Evolutionary conservation across 1,140 invertebrate species (phyloP), one percentile per base, ranked within the genome.

Genomic region (Leptonema lineaticorne): DNA sequence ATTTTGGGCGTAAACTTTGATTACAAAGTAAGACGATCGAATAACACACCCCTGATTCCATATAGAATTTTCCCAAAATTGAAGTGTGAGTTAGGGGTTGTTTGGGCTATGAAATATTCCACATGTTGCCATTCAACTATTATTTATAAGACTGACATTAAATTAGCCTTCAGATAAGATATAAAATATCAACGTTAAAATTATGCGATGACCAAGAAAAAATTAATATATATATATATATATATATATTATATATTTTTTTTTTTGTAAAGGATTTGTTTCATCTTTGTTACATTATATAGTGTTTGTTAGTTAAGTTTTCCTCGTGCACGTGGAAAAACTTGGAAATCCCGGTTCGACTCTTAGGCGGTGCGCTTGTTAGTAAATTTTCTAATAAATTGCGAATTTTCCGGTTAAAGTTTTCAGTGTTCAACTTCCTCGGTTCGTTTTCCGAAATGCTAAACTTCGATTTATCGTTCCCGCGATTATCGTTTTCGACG

Each of bases 381-480:
- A 59, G 57, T 59, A 33, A n/a, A 59, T 33, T 59, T 59, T 59
- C 28, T 59, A 59, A 59, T 53, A 53, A 53, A 53, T 53, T 53
- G 50, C 24, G 20, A 53, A 53, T 53, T 24, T 24, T 26, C 3
- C 50, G 24, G 50, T 2, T 9, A 24, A 53, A 53, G 22, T 53
- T 53, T 26, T 9, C n/a, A n/a, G n/a, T n/a, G n/a, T n/a, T n/a
- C n/a, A n/a, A n/a, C n/a, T n/a, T n/a, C n/a, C n/a, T n/a, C n/a
- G n/a, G n/a, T n/a, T n/a, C n/a, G n/a, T n/a, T n/a, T n/a, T n/a
- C n/a, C n/a, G n/a, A n/a, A n/a, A n/a, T n/a, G n/a, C n/a, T n/a
- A n/a, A n/a, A n/a, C n/a, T n/a, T n/a, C n/a, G n/a, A n/a, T n/a
- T n/a, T n/a, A n/a, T n/a, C n/a, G n/a, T n/a, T n/a, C n/a, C n/a